Evolutionary conservation across 2,888 invertebrate species (phyloP).

Genomic region (Eupithecia pulchellata): DNA sequence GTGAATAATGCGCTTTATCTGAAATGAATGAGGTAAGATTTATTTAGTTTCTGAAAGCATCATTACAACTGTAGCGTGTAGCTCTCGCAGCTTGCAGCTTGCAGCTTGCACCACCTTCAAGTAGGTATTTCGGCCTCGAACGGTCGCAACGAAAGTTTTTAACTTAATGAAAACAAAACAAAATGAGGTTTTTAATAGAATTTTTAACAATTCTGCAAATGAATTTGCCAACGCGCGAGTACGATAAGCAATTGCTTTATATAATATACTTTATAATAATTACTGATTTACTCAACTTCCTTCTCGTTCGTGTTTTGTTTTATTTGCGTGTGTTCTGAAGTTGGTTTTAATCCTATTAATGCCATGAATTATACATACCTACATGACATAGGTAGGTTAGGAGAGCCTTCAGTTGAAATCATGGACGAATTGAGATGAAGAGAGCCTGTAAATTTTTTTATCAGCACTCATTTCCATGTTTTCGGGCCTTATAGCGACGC

Average conservation of each 20-base stretch:
- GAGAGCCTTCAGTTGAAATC: not conserved
- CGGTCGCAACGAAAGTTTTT: constrained; percentile 62
- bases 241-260: constrained; percentile 49
- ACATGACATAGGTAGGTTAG: not conserved
- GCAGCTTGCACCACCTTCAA: constrained; percentile 48
- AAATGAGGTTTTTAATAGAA: constrained; percentile 71
- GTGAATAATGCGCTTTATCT: not conserved
- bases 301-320: constrained; percentile 8
- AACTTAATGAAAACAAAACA: constrained; percentile 72
- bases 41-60: not conserved
- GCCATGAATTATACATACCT: not conserved
- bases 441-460: no score
- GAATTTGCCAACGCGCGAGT: constrained; percentile 56
- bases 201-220: constrained; percentile 56
- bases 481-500: no score
- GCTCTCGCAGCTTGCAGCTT: constrained; percentile 41
- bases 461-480: no score
- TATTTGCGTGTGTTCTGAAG: not conserved
- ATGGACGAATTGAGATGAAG: not conserved
- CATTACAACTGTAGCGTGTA: not conserved
- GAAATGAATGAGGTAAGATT: not conserved
- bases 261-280: constrained; percentile 29
- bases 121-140: constrained; percentile 61
- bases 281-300: constrained; percentile 30
- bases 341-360: not conserved